Conservation (phyloP, 2,797 vertebrate genomes). For the Caiman crocodilus region DNA sequence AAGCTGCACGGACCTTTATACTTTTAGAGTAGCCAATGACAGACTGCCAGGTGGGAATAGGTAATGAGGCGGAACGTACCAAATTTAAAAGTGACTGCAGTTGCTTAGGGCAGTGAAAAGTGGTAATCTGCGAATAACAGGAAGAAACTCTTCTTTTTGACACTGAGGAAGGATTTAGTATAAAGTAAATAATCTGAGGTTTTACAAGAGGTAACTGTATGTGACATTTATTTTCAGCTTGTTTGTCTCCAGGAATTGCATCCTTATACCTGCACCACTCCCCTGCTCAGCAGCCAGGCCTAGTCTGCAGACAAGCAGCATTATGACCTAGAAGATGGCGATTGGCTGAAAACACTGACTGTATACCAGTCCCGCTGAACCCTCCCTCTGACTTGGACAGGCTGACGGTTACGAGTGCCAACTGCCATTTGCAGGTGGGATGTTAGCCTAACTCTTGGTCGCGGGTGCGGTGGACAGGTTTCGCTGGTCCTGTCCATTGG, state of each 20-base stretch:
- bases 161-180: background rate
- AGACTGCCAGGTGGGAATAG: too few relatives aligned
- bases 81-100: too few relatives aligned
- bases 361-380: background rate
- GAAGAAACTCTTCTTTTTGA: background rate
- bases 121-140: background rate
- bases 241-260: background rate
- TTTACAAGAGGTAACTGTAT: background rate
- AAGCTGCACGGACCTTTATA: too few relatives aligned
- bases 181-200: background rate
- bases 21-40: too few relatives aligned
- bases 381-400: background rate
- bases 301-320: background rate
- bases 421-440: background rate
- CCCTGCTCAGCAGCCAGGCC: background rate
- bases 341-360: background rate
- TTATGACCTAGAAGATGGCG: background rate
- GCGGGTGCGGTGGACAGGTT: background rate
- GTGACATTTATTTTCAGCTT: background rate
- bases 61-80: too few relatives aligned
- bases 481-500: accelerated
- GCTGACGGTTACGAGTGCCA: background rate
- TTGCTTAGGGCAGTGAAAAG: too few relatives aligned
- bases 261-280: background rate
- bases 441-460: background rate